Conservation (phyloP, 2,888 invertebrate genomes). For the Hirtodrosophila confusa region DNA sequence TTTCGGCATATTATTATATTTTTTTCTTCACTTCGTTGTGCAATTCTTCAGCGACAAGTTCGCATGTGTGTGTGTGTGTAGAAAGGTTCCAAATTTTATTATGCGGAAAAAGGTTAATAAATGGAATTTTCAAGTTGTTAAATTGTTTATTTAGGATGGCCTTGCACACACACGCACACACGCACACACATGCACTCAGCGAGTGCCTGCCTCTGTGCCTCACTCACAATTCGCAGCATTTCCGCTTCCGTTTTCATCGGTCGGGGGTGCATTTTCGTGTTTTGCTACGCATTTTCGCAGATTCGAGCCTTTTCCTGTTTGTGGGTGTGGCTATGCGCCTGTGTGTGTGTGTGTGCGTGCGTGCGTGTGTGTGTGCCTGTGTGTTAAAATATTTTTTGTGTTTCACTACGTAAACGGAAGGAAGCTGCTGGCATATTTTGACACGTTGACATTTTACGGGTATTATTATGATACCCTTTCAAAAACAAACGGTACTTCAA, state of each 20-base stretch:
- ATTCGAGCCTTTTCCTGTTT: constrained; percentile 30
- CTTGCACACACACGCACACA: constrained; percentile 15
- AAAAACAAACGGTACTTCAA: constrained; percentile 3
- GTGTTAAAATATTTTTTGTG: constrained; percentile 51
- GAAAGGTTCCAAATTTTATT: constrained; percentile 66
- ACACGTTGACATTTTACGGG: constrained; percentile 68
- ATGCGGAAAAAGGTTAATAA: constrained; percentile 73
- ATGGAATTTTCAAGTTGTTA: constrained; percentile 74
- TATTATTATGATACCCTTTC: constrained; percentile 47
- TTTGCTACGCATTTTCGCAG: constrained; percentile 47
- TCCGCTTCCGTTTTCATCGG: constrained; percentile 47
- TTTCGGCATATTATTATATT: constrained; percentile 26
- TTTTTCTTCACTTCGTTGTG: constrained; percentile 21
- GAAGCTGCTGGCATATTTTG: constrained; percentile 68
- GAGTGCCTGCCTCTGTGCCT: constrained; percentile 6
- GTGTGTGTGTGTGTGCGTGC: constrained; percentile 17
- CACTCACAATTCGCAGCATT: constrained; percentile 39
- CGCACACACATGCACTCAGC: constrained; percentile 11
- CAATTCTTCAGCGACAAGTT: constrained; percentile 24
- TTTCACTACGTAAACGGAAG: constrained; percentile 57
- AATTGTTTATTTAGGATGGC: constrained; percentile 72
- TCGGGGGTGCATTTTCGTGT: constrained; percentile 46
- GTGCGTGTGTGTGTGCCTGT: constrained; percentile 25
- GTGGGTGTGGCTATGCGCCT: constrained; percentile 5
- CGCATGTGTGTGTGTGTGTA: constrained; percentile 12